Conservation (phyloP, 1,140 invertebrate species). For the Drosophila ercepeae region DNA sequence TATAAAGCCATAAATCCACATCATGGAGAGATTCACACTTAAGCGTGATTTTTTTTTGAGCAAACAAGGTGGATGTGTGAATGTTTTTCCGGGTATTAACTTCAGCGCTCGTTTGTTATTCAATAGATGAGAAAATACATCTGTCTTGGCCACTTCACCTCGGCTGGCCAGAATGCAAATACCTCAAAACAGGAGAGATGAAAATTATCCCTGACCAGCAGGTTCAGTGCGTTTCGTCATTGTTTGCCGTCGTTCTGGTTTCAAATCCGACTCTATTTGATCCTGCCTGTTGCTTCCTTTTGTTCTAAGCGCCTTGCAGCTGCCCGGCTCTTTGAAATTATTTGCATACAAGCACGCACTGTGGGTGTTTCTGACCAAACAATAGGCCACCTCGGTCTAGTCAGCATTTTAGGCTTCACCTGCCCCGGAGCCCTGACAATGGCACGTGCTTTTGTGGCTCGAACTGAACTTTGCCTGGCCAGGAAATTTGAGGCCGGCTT, state of each 20-base stretch:
- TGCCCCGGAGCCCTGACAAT: constrained; percentile 41
- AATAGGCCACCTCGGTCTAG: constrained; percentile 36
- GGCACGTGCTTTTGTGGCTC: constrained; percentile 62
- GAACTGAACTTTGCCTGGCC: constrained; percentile 54
- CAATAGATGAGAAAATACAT: constrained; percentile 55
- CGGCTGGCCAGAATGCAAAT: constrained; percentile 52
- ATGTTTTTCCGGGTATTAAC: constrained; percentile 19
- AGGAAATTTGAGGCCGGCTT: constrained; percentile 17
- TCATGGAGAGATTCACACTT: constrained; percentile 54
- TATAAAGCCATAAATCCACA: constrained; percentile 57
- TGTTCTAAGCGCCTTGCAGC: constrained; percentile 58
- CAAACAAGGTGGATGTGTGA: constrained; percentile 24
- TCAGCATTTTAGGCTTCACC: constrained; percentile 54
- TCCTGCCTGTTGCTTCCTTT: constrained; percentile 70
- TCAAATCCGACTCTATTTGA: constrained; percentile 26
- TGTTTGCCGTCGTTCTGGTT: constrained; percentile 23
- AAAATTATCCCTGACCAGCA: constrained; percentile 40
- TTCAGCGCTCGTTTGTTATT: constrained; percentile 34
- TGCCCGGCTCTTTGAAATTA: constrained; percentile 55
- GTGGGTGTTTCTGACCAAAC: constrained; percentile 64
- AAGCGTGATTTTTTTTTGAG: constrained; percentile 54
- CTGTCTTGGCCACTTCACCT: constrained; percentile 60
- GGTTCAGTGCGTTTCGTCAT: constrained; percentile 61
- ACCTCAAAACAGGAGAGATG: constrained; percentile 34
- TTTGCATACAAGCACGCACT: constrained; percentile 74